Evolutionary conservation across 2,888 invertebrate species (phyloP), one percentile per base, ranked within the genome.

Genomic region (Eurytoma adleriae): DNA sequence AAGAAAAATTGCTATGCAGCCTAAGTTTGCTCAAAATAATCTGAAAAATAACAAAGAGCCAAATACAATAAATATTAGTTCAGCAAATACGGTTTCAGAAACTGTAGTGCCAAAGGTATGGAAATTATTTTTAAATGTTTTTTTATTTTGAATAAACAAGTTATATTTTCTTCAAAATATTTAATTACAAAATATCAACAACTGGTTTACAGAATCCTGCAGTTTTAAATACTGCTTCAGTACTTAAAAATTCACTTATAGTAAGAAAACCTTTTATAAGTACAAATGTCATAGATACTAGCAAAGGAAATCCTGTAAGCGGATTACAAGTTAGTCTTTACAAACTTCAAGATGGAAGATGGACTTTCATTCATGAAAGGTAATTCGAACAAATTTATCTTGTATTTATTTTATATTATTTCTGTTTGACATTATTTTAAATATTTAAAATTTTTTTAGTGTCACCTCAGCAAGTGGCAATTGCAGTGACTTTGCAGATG

Each of bases 201-300:
- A 14, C 48, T 78, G 30, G 18, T 61, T 56, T 50, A 10, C 13
- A 81, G 73, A 71, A 59, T 57, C 12, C n/a, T 76, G 7, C n/a
- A 40, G 24, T 50, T 18, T 0, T 2, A 16, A 78, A 54, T 57
- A n/a, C 54, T 50, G 30, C 79, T 24, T 54, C 71, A 24, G 20
- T 61, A 7, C 27, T 16, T 30, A 18, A 27, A 30, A 80, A 80
- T 59, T 64, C 78, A 1, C 16, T 70, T 78, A 74, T 78, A 61
- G 50, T 81, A 52, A 85, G 84, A 69, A 92, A 92, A 66, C 92
- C 94, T 0, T 93, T 95, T 2, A 92, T 96, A 84, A 94, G 96
- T 0, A 95, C 96, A 0, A 95, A 96, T 88, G 94, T 96, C 0
- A 89, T 96, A 81, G 96, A 96, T 85, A 95, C 94, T 0, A 93